Evolutionary conservation across 2,888 invertebrate genomes (phyloP).

Genomic region (Dasypolia templi): DNA sequence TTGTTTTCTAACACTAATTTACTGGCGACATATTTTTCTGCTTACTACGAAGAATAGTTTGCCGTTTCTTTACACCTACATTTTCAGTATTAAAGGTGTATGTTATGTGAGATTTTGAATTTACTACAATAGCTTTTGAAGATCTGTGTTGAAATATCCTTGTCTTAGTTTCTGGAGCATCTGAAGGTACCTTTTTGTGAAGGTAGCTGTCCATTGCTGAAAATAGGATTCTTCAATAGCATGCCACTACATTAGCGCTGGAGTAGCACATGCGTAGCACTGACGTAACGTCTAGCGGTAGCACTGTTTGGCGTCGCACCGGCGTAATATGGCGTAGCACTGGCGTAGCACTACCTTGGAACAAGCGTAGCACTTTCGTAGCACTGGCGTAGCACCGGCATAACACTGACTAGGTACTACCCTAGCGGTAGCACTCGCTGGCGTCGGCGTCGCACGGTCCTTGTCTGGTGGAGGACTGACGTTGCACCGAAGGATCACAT

Average conservation of each 20-base stretch:
- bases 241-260: not conserved
- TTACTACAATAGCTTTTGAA: constrained; percentile 25
- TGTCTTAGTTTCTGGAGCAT: not conserved
- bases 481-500: not conserved
- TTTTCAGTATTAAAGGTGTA: constrained; percentile 56
- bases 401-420: too few relatives aligned
- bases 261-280: not conserved
- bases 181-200: not conserved
- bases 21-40: constrained; percentile 75
- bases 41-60: constrained; percentile 69
- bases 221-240: not conserved
- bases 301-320: not conserved
- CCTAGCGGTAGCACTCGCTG: too few relatives aligned
- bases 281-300: not conserved
- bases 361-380: not conserved
- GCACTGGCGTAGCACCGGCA: not conserved
- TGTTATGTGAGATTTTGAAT: constrained; percentile 36
- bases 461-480: too few relatives aligned
- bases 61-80: constrained; percentile 59
- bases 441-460: too few relatives aligned
- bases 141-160: constrained; percentile 10
- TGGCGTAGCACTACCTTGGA: too few relatives aligned
- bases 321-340: not conserved
- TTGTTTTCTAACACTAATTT: constrained; percentile 77
- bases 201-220: not conserved